These are phyloP conservation scores for Trisateles emortualis DNA, from an alignment of 2,888 invertebrate species.

Conservation along the genomic window DNA sequence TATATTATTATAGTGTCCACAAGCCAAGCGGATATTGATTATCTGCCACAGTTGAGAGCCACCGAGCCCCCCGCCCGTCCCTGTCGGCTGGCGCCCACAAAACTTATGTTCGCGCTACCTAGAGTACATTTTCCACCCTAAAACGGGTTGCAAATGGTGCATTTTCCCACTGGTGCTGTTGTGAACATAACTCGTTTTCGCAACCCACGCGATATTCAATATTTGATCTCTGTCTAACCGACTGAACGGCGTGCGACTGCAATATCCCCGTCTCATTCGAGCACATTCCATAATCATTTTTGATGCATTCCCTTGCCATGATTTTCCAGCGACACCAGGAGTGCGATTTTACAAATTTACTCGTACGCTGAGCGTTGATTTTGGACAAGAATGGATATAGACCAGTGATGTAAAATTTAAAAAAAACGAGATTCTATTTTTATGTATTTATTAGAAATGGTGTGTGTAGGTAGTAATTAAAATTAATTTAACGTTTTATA, in stretches of 20 bases:
- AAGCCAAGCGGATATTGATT: constrained; percentile 88
- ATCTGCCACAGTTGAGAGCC: constrained; percentile 87
- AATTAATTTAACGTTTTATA: too few relatives aligned
- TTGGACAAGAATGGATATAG: background rate
- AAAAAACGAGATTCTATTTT: too few relatives aligned
- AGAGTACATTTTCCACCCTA: constrained; percentile 66
- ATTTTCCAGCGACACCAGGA: constrained; percentile 80
- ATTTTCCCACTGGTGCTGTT: constrained; percentile 57
- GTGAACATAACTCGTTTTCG: constrained; percentile 65
- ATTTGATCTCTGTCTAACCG: constrained; percentile 87
- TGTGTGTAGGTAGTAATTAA: too few relatives aligned
- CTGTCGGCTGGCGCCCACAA: constrained; percentile 51
- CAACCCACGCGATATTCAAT: constrained; percentile 75
- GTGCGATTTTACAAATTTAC: constrained; percentile 58
- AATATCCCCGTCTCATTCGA: constrained; percentile 78
- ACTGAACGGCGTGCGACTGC: constrained; percentile 79
- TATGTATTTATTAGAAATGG: too few relatives aligned
- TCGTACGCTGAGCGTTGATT: constrained; percentile 51
- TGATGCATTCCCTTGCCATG: constrained; percentile 85
- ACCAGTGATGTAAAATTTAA: too few relatives aligned
- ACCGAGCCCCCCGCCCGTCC: constrained; percentile 73
- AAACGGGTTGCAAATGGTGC: constrained; percentile 53
- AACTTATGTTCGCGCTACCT: constrained; percentile 59
- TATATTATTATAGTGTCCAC: constrained; percentile 87
- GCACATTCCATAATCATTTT: constrained; percentile 85